Percentiles rank a stretch among this genome's conserved stretches.
phyloP scores from a whole-genome alignment of 2,888 invertebrate species.

The Euplagia quadripunctaria region DNA sequence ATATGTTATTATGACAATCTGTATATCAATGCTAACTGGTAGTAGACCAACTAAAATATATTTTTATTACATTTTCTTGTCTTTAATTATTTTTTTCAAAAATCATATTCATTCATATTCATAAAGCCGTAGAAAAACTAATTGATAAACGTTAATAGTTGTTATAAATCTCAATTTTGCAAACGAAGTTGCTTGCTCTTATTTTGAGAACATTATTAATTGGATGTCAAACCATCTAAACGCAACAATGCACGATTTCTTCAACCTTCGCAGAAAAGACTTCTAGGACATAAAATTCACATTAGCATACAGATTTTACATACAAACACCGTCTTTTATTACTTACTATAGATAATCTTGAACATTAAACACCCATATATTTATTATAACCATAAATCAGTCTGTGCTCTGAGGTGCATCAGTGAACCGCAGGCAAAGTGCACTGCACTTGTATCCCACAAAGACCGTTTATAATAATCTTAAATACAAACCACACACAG shows the following conservation, averaged over 20 bases:
- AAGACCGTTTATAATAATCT: constrained; percentile 40
- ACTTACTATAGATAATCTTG: constrained; percentile 77
- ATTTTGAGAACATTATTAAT: not conserved
- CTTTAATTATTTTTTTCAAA: no score
- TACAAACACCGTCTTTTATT: constrained; percentile 59
- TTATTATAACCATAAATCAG: constrained; percentile 86
- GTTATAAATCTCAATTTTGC: not conserved
- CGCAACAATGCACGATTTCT: constrained; percentile 25
- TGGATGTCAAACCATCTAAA: not conserved
- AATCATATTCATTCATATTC: no score
- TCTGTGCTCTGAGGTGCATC: constrained; percentile 81
- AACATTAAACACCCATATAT: constrained; percentile 85
- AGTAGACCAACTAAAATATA: no score
- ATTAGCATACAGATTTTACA: constrained; percentile 57
- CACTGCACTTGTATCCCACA: constrained; percentile 74
- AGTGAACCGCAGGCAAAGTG: constrained; percentile 74
- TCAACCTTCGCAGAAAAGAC: constrained; percentile 33
- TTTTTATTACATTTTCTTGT: no score
- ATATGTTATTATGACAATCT: no score
- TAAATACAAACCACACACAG: constrained; percentile 17
- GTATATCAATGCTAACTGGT: no score
- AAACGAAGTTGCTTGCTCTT: not conserved
- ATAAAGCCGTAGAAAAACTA: no score
- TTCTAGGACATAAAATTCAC: constrained; percentile 49
- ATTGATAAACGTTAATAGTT: not conserved